Conservation (phyloP, 2,113 vertebrate species). For the Aleadryas rufinucha region DNA sequence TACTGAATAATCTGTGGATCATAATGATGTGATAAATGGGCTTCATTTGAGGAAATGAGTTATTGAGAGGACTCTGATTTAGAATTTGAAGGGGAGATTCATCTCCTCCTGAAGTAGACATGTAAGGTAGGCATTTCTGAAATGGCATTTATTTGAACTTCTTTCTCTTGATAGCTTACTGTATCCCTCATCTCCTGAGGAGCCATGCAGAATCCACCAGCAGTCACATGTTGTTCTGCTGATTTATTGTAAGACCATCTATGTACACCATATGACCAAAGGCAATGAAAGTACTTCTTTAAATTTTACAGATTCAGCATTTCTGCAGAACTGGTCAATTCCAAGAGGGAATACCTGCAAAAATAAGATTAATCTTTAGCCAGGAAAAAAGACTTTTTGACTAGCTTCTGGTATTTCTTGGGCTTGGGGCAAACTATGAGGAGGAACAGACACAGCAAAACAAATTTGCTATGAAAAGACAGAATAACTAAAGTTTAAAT, state of each 20-base stretch:
- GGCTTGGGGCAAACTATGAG: background rate
- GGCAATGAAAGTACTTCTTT: background rate
- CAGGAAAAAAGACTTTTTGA: background rate
- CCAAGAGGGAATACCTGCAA: background rate
- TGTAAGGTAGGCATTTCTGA: background rate
- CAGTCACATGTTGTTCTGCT: background rate
- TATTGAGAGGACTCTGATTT: background rate
- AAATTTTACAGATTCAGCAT: background rate
- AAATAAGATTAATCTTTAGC: background rate
- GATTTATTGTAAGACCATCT: background rate
- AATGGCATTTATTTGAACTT: background rate
- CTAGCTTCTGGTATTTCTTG: background rate
- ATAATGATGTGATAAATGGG: rapidly evolving
- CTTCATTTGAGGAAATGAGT: background rate
- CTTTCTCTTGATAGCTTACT: background rate
- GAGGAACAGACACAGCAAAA: background rate
- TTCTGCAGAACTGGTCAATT: background rate
- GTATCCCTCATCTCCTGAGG: background rate
- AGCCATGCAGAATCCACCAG: background rate
- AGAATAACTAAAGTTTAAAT: background rate
- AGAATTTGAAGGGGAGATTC: background rate
- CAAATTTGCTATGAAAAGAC: background rate
- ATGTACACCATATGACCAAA: background rate
- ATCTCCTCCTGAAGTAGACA: background rate
- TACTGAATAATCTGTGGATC: background rate